These are phyloP conservation scores for Habropoda laboriosa DNA, from an alignment of 1,140 invertebrate genomes.

Conservation along the genomic window DNA sequence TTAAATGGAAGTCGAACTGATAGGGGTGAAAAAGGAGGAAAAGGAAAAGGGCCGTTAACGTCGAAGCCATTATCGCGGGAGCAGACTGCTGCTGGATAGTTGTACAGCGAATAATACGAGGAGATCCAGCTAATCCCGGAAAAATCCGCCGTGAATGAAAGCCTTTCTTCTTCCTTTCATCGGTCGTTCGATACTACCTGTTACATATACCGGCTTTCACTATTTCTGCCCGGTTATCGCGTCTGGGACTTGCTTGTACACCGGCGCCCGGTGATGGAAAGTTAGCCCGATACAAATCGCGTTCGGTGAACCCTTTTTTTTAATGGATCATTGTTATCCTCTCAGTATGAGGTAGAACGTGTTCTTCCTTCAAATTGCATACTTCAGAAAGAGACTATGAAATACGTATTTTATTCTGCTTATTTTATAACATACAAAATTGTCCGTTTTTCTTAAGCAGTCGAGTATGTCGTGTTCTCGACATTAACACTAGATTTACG, in stretches of 20 bases:
- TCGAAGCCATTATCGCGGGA: conserved; percentile 20
- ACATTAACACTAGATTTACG: no score
- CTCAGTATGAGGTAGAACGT: no score
- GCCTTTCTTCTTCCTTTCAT: conserved; percentile 39
- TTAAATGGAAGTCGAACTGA: background rate
- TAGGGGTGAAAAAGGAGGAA: background rate
- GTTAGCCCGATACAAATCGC: conserved; percentile 16
- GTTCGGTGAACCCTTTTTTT: background rate
- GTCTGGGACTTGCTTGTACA: background rate
- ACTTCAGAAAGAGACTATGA: no score
- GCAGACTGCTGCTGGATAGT: conserved; percentile 10
- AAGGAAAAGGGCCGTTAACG: conserved; percentile 4
- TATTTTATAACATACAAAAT: no score
- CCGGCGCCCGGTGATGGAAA: background rate
- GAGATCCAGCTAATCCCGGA: conserved; percentile 41
- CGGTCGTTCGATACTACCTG: conserved; percentile 41
- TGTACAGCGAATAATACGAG: conserved; percentile 38
- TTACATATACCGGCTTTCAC: conserved; percentile 36
- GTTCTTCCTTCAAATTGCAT: no score
- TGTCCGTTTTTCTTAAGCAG: no score
- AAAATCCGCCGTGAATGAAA: conserved; percentile 46
- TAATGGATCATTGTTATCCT: no score
- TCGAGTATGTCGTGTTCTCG: no score
- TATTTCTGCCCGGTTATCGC: conserved; percentile 10
- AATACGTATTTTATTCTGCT: no score